Evolutionary conservation across 1,140 invertebrate genomes (phyloP), one percentile per base, ranked within the genome.

Genomic region (Drosophila watanabei): DNA sequence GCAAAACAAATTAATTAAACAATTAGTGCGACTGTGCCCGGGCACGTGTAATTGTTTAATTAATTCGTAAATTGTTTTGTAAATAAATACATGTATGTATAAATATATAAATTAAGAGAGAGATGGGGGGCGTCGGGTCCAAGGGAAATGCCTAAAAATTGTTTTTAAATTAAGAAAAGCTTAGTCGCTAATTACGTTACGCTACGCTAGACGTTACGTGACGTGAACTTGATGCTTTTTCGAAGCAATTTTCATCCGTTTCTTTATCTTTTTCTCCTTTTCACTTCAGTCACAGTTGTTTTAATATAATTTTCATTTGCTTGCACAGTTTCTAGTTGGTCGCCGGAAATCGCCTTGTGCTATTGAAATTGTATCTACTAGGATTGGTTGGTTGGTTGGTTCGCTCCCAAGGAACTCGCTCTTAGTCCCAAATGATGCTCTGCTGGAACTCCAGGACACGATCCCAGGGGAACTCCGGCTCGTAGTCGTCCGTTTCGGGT

Each of bases 1-100:
- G 80, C 84, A 91, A 90, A 92, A 92, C 90, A 92, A 92, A 92
- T 92, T 92, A 92, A 92, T 92, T 92, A 92, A 92, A 92, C 80
- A 92, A 92, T 92, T 91, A 91, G 54, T 88, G 56, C 54, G 66
- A 57, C 71, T 72, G 78, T 51, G 57, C 57, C 68, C 65, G 65
- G 68, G 64, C 46, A 73, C 69, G 69, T 75, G 48, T 88, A 92
- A 92, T 92, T 92, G 89, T 92, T 92, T 92, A 92, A 92, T 92
- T 92, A 92, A 92, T 92, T 92, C 89, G 89, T 92, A 86, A 80
- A 77, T 91, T 82, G 69, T 65, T 84, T 90, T 79, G 73, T 89
- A 81, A 85, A 89, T 63, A 88, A 73, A 81, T 81, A 81, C 76
- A 86, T 72, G 69, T 79, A 86, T 72, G 69, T 79, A 59, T 80